phyloP scores from a whole-genome alignment of 2,113 vertebrate genomes.

The Poeciliopsis turrubarensis region DNA sequence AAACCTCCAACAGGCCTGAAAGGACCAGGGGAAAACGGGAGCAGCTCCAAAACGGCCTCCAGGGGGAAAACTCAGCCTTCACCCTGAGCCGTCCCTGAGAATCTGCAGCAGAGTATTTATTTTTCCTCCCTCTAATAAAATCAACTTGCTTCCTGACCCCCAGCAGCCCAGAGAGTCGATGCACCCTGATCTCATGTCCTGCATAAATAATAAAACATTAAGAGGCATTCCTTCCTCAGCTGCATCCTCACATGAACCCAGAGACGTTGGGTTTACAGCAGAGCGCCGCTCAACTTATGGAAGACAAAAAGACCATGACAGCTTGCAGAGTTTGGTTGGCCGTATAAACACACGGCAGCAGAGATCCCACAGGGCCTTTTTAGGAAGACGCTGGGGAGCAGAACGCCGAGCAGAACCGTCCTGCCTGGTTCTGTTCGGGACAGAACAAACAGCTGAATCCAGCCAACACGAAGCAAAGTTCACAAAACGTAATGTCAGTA shows the following conservation, averaged over 20 bases:
- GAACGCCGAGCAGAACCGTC: conserved; percentile 36
- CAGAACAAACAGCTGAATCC: too few relatives aligned
- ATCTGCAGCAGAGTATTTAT: conserved; percentile 35
- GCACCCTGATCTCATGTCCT: conserved; percentile 41
- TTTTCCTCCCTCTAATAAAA: conserved; percentile 45
- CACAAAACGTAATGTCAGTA: neutral
- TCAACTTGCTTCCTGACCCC: conserved; percentile 45
- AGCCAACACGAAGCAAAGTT: neutral
- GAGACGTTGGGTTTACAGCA: conserved; percentile 20
- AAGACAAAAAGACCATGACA: conserved; percentile 47
- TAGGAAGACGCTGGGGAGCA: conserved; percentile 64
- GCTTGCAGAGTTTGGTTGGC: conserved; percentile 30
- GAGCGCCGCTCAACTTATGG: conserved; percentile 15
- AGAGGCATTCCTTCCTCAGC: conserved; percentile 28
- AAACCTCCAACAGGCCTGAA: conserved; percentile 57
- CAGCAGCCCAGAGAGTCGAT: conserved; percentile 24
- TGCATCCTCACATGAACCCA: conserved; percentile 56
- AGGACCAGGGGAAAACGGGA: conserved; percentile 65
- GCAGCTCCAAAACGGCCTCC: conserved; percentile 49
- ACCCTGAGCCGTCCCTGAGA: conserved; percentile 28
- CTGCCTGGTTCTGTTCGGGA: neutral
- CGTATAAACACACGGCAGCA: conserved; percentile 65
- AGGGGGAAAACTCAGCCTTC: conserved; percentile 28
- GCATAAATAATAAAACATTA: conserved; percentile 31
- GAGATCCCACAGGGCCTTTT: conserved; percentile 65